Conservation (phyloP, 1,140 invertebrate species). For the Drosophila ananassae region DNA sequence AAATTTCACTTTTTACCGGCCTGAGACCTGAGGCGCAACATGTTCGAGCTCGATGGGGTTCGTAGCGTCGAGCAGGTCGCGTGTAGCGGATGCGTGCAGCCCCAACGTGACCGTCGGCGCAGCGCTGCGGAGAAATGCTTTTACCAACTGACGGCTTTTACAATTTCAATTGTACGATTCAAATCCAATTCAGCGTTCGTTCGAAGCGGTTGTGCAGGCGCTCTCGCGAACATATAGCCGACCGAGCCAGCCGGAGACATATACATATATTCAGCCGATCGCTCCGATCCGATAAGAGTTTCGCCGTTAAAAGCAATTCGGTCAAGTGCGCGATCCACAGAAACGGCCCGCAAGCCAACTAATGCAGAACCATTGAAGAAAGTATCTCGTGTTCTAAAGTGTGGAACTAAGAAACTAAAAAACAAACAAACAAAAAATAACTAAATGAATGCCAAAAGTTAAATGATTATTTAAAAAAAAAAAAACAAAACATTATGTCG, state of each 20-base stretch:
- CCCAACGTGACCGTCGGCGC: conserved; percentile 67
- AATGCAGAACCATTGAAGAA: conserved; percentile 7
- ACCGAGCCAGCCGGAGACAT: no score
- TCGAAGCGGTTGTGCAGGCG: conserved; percentile 68
- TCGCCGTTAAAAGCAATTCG: conserved; percentile 54
- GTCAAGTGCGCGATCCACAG: conserved; percentile 37
- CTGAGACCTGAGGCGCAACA: conserved; percentile 4
- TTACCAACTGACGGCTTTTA: conserved; percentile 67
- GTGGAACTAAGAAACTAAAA: conserved; percentile 17
- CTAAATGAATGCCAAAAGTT: conserved; percentile 1
- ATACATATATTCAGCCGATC: not conserved
- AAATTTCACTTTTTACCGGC: conserved; percentile 77
- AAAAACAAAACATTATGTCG: conserved; percentile 73
- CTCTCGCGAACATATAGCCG: conserved; percentile 38
- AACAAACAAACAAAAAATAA: conserved; percentile 8
- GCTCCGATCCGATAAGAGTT: conserved; percentile 30
- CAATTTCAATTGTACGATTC: conserved; percentile 63
- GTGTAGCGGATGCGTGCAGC: conserved; percentile 69
- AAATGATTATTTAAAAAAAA: conserved; percentile 15
- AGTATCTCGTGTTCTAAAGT: conserved; percentile 27
- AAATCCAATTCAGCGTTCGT: conserved; percentile 75
- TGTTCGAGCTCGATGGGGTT: conserved; percentile 33
- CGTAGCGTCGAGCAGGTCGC: conserved; percentile 45
- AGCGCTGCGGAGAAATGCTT: conserved; percentile 71
- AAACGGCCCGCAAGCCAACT: conserved; percentile 42